These are phyloP conservation scores for Pimpla rufipes DNA, from an alignment of 2,888 invertebrate species.

Conservation along the genomic window DNA sequence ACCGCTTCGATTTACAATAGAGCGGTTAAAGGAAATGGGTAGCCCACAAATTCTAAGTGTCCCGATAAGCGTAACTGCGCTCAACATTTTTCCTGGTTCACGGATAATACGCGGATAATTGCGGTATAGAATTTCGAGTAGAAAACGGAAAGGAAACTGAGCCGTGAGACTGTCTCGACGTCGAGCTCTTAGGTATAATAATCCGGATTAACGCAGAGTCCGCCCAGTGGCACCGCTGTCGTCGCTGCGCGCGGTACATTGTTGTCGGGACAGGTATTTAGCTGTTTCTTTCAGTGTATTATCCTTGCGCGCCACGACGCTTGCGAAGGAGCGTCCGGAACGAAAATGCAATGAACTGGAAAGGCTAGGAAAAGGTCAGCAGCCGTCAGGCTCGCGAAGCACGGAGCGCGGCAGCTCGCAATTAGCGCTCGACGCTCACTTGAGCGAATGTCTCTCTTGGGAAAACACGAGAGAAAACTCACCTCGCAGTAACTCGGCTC, in stretches of 20 bases:
- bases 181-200: constrained; percentile 14
- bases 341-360: constrained; percentile 59
- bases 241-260: not conserved
- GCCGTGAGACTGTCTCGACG: constrained; percentile 4
- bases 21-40: not conserved
- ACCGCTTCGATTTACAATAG: not conserved
- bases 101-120: not conserved
- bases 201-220: not conserved
- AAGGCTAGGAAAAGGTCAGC: constrained; percentile 66
- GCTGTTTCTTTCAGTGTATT: constrained; percentile 29
- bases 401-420: constrained; percentile 49
- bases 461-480: constrained; percentile 53
- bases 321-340: constrained; percentile 38
- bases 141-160: constrained; percentile 12
- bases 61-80: not conserved
- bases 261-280: constrained; percentile 49
- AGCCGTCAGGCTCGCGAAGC: constrained; percentile 46
- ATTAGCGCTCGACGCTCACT: constrained; percentile 61
- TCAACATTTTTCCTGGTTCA: not conserved
- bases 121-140: constrained; percentile 3
- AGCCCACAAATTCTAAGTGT: not conserved
- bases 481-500: not conserved
- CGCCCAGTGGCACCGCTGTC: constrained; percentile 21
- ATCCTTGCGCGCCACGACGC: constrained; percentile 2
- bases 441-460: constrained; percentile 46